phyloP scores from a whole-genome alignment of 2,888 invertebrate species.

The Rhagonycha fulva region DNA sequence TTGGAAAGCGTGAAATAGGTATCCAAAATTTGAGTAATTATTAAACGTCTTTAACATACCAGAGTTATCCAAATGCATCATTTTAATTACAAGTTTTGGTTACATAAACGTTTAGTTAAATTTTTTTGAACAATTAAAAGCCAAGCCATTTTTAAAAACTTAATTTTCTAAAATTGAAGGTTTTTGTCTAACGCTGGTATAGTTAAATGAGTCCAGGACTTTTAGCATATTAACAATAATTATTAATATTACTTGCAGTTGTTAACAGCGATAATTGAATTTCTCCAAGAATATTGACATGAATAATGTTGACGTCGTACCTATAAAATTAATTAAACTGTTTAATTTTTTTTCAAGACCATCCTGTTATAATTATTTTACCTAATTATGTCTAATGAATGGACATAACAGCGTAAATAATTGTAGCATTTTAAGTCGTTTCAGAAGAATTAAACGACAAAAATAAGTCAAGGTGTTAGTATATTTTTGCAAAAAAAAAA shows the following conservation, averaged over 20 bases:
- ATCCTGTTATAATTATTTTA: background rate
- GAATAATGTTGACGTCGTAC: background rate
- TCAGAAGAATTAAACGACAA: background rate
- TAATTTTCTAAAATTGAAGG: no score
- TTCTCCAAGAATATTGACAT: background rate
- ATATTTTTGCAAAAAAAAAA: background rate
- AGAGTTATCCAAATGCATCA: background rate
- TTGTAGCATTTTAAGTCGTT: constrained; percentile 11
- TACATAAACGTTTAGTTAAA: background rate
- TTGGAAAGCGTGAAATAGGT: background rate
- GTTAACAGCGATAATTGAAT: background rate
- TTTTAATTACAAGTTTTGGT: background rate
- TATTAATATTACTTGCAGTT: no score
- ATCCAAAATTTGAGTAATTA: background rate
- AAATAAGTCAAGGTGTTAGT: constrained; percentile 6
- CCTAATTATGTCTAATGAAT: background rate
- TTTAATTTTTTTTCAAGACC: background rate
- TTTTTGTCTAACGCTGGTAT: no score
- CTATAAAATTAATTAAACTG: background rate
- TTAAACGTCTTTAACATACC: background rate
- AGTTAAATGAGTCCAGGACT: no score
- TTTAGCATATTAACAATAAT: no score
- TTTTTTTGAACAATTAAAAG: background rate
- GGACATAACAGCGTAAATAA: constrained; percentile 9
- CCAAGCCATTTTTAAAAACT: background rate